Conservation (phyloP, 2,113 vertebrate genomes). For the Todiramphus saurophagus region DNA sequence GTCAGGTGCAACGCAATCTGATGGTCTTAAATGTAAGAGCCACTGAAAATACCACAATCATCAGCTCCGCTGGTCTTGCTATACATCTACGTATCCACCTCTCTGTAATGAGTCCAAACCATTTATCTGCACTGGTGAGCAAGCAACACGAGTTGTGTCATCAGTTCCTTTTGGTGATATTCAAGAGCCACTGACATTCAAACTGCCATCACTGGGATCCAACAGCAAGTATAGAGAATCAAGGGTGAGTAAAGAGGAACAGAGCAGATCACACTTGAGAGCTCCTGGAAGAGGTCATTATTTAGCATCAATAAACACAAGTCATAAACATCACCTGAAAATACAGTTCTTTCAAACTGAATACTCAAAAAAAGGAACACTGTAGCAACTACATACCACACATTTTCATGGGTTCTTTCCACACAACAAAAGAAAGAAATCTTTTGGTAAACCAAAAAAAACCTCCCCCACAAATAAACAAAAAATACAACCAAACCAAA, state of each 20-base stretch:
- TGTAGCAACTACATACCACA: neutral
- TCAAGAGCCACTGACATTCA: neutral
- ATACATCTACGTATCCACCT: neutral
- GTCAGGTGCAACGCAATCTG: neutral
- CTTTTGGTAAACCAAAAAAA: neutral
- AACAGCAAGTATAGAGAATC: neutral
- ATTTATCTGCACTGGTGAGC: neutral
- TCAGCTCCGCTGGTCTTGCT: neutral
- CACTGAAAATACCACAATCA: neutral
- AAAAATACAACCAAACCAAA: no score
- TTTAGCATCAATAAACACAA: neutral
- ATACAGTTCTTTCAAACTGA: neutral
- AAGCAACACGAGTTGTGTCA: neutral
- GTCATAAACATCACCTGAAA: neutral
- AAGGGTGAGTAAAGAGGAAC: neutral
- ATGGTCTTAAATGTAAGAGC: accelerated
- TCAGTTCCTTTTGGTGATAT: neutral
- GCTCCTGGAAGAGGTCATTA: neutral
- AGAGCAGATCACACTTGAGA: neutral
- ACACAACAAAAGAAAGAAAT: neutral
- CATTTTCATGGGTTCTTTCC: neutral
- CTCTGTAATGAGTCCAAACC: neutral
- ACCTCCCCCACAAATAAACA: no score
- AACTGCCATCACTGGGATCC: neutral
- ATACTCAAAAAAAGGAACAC: neutral